Evolutionary conservation across 2,113 vertebrate genomes (phyloP).

Genomic region (Lichenostomus cassidix): DNA sequence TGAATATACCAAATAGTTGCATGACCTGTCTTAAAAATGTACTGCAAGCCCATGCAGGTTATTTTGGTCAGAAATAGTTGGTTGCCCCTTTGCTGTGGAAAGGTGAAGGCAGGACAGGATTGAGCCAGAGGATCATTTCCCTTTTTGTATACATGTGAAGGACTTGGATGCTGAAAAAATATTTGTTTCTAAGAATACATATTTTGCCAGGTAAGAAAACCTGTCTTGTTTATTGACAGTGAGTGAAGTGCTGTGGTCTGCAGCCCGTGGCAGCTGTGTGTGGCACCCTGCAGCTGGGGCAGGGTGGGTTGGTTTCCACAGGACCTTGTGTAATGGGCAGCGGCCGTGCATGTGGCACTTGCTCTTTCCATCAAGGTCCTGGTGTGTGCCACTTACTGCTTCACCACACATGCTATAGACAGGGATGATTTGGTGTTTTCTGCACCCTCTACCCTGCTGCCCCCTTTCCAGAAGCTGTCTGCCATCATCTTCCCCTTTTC

Average conservation of each 20-base stretch:
- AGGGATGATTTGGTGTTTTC: background rate
- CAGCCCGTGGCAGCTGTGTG: background rate
- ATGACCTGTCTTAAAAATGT: background rate
- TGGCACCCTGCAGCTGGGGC: background rate
- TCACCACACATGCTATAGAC: accelerated
- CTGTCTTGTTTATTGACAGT: background rate
- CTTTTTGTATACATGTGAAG: background rate
- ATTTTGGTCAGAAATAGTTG: background rate
- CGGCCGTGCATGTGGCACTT: accelerated
- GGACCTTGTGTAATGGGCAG: accelerated
- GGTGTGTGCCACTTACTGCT: background rate
- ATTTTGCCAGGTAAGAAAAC: background rate
- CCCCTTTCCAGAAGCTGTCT: background rate
- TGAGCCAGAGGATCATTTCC: background rate
- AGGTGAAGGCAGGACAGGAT: background rate
- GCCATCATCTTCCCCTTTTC: background rate
- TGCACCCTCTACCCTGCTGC: background rate
- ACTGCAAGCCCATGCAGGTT: accelerated
- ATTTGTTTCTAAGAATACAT: background rate
- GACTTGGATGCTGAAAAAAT: background rate
- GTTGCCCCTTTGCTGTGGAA: background rate
- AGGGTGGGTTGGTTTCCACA: background rate
- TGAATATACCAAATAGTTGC: background rate
- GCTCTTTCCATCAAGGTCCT: background rate
- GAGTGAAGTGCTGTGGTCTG: background rate